Evolutionary conservation across 2,113 vertebrate species (phyloP).

Genomic region (Oryzias celebensis): DNA sequence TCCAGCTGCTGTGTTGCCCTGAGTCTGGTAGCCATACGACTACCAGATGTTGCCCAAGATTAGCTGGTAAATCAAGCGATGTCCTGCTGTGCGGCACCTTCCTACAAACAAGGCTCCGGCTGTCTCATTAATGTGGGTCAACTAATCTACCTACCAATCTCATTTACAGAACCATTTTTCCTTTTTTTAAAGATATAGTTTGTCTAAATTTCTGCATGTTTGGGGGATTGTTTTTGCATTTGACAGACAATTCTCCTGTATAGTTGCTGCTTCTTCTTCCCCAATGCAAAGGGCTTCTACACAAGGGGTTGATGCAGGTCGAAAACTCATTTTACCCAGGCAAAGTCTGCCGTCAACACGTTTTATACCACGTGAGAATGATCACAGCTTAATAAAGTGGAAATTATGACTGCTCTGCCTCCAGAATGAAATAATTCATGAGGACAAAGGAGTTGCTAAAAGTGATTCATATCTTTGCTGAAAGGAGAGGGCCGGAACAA

Average conservation of each 20-base stretch:
- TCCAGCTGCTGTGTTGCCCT: slow-evolving; percentile 20
- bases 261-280: slow-evolving; percentile 56
- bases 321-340: slow-evolving; percentile 62
- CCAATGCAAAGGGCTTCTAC: slow-evolving; percentile 49
- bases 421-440: slow-evolving; percentile 79
- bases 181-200: slow-evolving; percentile 6
- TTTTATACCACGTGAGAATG: slow-evolving; percentile 75
- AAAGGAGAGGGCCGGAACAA: slow-evolving; percentile 57
- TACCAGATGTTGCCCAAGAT: slow-evolving; percentile 29
- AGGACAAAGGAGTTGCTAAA: slow-evolving; percentile 73
- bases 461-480: slow-evolving; percentile 70
- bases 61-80: slow-evolving; percentile 33
- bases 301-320: slow-evolving; percentile 40
- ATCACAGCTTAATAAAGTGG: slow-evolving; percentile 75
- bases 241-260: slow-evolving; percentile 59
- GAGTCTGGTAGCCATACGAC: slow-evolving; percentile 28
- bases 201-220: slow-evolving; percentile 23
- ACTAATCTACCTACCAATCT: slow-evolving; percentile 10
- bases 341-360: slow-evolving; percentile 73
- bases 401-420: slow-evolving; percentile 78
- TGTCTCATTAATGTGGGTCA: slow-evolving; percentile 7
- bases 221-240: slow-evolving; percentile 29
- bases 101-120: slow-evolving; percentile 6
- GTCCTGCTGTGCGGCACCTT: slow-evolving; percentile 25
- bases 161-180: slow-evolving; percentile 8